Percentiles rank a stretch among this genome's conserved stretches.
phyloP scores from a whole-genome alignment of 2,113 vertebrate species.

The Lophotis ruficrista region DNA sequence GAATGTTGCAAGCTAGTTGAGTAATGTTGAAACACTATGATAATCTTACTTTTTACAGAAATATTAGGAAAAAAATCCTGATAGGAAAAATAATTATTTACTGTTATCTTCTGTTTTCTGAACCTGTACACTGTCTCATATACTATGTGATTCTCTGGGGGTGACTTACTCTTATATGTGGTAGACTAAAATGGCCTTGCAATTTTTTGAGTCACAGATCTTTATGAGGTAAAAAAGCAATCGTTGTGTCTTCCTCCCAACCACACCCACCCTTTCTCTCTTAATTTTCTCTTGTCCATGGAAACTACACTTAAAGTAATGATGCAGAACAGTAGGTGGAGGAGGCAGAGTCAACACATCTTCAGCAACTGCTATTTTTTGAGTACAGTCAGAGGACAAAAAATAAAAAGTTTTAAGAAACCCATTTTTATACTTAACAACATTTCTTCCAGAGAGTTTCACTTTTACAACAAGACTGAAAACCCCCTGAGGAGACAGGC shows the following conservation, averaged over 20 bases:
- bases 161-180: not conserved
- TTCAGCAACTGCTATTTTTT: not conserved
- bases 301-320: not conserved
- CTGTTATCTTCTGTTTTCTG: not conserved
- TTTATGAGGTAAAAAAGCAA: not conserved
- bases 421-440: not conserved
- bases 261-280: not conserved
- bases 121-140: not conserved
- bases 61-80: not conserved
- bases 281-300: not conserved
- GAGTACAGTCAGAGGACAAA: not conserved
- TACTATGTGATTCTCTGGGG: not conserved
- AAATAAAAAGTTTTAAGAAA: not conserved
- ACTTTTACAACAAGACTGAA: not conserved
- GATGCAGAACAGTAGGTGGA: not conserved
- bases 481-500: not conserved
- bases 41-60: not conserved
- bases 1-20: not conserved
- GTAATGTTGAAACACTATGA: not conserved
- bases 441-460: not conserved
- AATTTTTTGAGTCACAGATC: not conserved
- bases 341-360: not conserved
- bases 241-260: rapidly evolving
- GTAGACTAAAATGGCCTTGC: not conserved
- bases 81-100: not conserved